Base-by-base conservation (phyloP, 2,797 vertebrate genomes). In the Ataeniobius toweri region DNA sequence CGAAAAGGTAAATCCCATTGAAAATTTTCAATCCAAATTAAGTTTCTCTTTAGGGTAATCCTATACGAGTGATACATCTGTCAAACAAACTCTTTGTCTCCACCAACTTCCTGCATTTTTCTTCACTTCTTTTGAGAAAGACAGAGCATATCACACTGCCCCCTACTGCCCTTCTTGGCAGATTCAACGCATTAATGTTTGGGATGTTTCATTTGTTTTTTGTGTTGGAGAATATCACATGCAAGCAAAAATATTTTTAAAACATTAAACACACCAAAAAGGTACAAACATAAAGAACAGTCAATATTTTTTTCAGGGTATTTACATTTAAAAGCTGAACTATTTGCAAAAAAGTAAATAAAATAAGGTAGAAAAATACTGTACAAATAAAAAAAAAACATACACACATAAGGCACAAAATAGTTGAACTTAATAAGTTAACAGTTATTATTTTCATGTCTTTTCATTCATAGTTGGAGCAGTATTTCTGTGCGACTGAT, bases 381-480 rank as follows among this genome's bases (percentile, higher is more conserved):
- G 76, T 89, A 82, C 84, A 91, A 73, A 88, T 80, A 18, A 80
- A 80, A 77, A 10, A n/a, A 55, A 36, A 36, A 36, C 36, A 36
- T 36, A 76, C 55, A 9, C 39, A 68, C 75, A 48, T 22, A 59
- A 79, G 72, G 39, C 31, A 77, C 63, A 75, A 71, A 77, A 78
- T 73, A 80, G 44, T 36, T 39, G 1, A 87, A 28, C 2, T 85
- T 81, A 92, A 93, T 92, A 93, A 93, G 88, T 93, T 87, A 88
- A 72, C 7, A 78, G 75, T 74, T 68, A 50, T 61, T 58, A 65
- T 36, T 83, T 76, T 74, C 13, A 69, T 78, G 56, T 73, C 75
- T 41, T 73, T 75, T 26, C 74, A 69, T 74, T 75, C 3, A 0
- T 46, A 46, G 39, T 44, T 1, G 71, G 36, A 78, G 31, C 55